A percentile compares a stretch with the other conserved stretches of the same genome.
Evolutionary conservation across 2,113 vertebrate genomes (phyloP).

Genomic region (Ageneiosus marmoratus): DNA sequence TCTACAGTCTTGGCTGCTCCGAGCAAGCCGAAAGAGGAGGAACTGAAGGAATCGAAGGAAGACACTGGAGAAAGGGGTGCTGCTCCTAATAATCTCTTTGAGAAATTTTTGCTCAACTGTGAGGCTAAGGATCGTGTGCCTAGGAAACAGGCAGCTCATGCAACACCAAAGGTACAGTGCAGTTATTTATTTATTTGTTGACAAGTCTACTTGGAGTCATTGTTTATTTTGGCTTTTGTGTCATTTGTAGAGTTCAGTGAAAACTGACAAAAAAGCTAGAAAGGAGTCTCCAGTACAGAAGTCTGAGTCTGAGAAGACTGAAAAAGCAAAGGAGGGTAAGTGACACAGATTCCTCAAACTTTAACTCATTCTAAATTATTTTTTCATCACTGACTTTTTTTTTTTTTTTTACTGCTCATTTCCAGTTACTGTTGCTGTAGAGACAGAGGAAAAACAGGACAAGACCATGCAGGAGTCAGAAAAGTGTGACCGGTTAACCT

Average conservation of each 20-base stretch:
- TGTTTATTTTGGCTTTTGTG: not conserved
- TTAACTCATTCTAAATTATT: not conserved
- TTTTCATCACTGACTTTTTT: not conserved
- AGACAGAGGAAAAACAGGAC: conserved; percentile 64
- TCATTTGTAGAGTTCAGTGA: conserved; percentile 71
- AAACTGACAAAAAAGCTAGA: conserved; percentile 77
- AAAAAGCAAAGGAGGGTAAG: conserved; percentile 85
- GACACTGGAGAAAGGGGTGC: conserved; percentile 66
- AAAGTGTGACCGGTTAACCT: conserved; percentile 35
- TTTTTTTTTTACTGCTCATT: not conserved
- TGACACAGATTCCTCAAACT: not conserved
- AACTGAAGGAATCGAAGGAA: conserved; percentile 66
- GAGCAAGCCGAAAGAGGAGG: conserved; percentile 66
- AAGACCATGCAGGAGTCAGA: conserved; percentile 36
- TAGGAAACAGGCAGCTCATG: conserved; percentile 62
- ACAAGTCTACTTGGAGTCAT: not conserved
- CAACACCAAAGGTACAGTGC: conserved; percentile 65
- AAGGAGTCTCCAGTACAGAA: conserved; percentile 84
- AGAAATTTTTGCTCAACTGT: conserved; percentile 74
- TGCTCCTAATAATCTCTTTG: conserved; percentile 72
- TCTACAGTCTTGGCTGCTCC: conserved; percentile 45
- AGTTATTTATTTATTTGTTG: not conserved
- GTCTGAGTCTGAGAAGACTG: conserved; percentile 78
- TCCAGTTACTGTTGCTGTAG: conserved; percentile 59
- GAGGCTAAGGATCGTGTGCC: conserved; percentile 75